Conservation (phyloP, 2,113 vertebrate genomes). For the Anseranas semipalmata region DNA sequence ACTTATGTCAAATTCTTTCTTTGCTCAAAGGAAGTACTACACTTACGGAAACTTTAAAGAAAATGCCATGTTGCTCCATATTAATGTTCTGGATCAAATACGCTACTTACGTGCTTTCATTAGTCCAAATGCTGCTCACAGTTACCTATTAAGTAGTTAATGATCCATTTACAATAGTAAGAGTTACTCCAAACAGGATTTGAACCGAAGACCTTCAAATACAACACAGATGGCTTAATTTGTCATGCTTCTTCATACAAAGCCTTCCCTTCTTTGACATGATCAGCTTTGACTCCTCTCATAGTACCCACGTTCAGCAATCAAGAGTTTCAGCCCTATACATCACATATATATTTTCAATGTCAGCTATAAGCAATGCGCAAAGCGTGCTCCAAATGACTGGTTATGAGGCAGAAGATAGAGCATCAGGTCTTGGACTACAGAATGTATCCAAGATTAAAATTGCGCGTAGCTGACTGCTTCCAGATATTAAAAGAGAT, state of each 20-base stretch:
- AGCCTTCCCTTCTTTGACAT: background rate
- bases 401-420: background rate
- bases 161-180: conserved; percentile 13
- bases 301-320: background rate
- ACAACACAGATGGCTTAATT: conserved; percentile 29
- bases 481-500: background rate
- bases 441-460: background rate
- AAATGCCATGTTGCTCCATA: background rate
- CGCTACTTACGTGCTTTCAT: background rate
- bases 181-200: conserved; percentile 32
- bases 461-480: background rate
- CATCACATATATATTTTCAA: background rate
- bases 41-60: background rate
- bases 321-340: background rate
- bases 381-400: background rate
- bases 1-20: background rate
- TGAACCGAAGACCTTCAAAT: conserved; percentile 35
- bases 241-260: background rate
- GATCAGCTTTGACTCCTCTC: background rate
- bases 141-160: conserved; percentile 52
- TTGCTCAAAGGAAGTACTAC: background rate
- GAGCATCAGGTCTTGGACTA: background rate
- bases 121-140: background rate
- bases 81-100: background rate
- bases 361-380: background rate